phyloP scores from a whole-genome alignment of 2,113 vertebrate genomes.

The Daubentonia madagascariensis region DNA sequence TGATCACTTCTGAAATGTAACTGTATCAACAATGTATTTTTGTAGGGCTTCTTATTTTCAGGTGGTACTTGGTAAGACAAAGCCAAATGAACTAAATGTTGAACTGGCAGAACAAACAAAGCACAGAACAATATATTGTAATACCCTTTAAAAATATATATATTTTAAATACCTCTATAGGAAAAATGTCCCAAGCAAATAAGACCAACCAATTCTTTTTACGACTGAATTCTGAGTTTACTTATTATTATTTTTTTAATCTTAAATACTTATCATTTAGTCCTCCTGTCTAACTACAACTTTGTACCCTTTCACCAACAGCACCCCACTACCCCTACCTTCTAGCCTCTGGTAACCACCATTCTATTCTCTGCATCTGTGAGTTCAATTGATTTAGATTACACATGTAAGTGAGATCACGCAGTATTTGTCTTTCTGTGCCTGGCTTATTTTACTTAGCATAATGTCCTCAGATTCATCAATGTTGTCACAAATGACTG shows the following conservation, averaged over 20 bases:
- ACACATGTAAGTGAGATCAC: neutral
- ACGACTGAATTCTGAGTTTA: neutral
- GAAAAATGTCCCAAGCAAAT: neutral
- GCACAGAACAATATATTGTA: neutral
- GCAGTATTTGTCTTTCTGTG: neutral
- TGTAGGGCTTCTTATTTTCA: conserved; percentile 31
- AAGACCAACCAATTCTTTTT: neutral
- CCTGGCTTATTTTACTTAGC: neutral
- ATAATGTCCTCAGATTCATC: neutral
- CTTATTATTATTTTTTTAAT: neutral
- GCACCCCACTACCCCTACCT: neutral
- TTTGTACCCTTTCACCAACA: neutral
- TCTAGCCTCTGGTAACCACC: neutral
- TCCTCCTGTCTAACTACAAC: neutral
- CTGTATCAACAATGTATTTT: conserved; percentile 1
- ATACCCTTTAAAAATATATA: neutral
- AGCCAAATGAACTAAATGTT: conserved; percentile 57
- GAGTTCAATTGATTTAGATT: neutral
- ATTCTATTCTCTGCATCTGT: neutral
- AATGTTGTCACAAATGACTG: neutral
- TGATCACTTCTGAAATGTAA: neutral
- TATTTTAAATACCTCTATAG: neutral
- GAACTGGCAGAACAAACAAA: conserved; percentile 33
- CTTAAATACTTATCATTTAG: neutral
- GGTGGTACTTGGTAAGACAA: conserved; percentile 44